Conservation (phyloP, 2,113 vertebrate species). For the Piprites chloris region DNA sequence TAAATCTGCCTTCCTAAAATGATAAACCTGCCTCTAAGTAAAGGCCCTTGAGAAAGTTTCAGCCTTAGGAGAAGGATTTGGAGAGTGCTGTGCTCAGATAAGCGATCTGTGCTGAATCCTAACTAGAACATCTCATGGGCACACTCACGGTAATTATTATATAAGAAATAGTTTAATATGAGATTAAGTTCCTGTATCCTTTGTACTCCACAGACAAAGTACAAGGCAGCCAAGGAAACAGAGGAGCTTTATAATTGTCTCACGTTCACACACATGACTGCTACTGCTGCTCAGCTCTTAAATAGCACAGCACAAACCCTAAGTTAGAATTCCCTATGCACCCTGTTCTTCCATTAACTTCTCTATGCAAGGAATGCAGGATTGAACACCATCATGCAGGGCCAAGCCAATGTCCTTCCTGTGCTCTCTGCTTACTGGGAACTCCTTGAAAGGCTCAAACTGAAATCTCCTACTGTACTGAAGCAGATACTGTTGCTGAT, state of each 20-base stretch:
- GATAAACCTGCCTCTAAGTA: neutral
- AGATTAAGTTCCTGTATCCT: constrained; percentile 1
- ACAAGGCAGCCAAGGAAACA: neutral
- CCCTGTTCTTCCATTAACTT: neutral
- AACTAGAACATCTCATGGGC: neutral
- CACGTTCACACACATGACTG: neutral
- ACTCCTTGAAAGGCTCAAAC: neutral
- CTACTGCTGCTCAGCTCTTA: neutral
- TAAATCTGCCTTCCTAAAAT: neutral
- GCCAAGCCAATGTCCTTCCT: neutral
- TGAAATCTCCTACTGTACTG: neutral
- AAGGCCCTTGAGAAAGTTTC: neutral
- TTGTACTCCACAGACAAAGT: neutral
- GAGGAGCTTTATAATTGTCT: neutral
- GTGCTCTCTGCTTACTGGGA: neutral
- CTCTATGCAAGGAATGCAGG: neutral
- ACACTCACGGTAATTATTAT: neutral
- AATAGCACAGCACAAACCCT: neutral
- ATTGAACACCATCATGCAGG: neutral
- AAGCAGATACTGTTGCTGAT: neutral
- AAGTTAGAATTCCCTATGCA: neutral
- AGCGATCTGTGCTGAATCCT: neutral
- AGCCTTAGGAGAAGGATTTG: neutral
- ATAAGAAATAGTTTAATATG: neutral
- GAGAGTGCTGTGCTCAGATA: neutral